Evolutionary conservation across 1,140 invertebrate species (phyloP).

Genomic region (Chlorops oryzae): DNA sequence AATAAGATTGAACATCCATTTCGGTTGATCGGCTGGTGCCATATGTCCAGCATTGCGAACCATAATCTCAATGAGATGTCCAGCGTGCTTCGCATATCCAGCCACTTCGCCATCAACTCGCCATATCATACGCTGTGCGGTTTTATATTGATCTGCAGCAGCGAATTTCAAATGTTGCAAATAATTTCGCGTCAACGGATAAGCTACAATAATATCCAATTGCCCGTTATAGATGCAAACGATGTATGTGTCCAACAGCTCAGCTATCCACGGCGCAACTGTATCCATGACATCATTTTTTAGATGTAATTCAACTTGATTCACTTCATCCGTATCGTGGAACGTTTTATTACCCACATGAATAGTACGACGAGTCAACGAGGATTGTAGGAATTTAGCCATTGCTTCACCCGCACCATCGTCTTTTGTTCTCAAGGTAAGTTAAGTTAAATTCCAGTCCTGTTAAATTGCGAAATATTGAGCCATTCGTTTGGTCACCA

Average conservation of each 20-base stretch:
- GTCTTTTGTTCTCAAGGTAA: constrained; percentile 58
- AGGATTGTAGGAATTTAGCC: constrained; percentile 55
- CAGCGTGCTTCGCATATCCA: constrained; percentile 68
- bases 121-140: constrained; percentile 62
- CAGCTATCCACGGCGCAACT: constrained; percentile 66
- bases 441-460: constrained; percentile 76
- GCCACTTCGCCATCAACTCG: constrained; percentile 63
- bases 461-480: constrained; percentile 71
- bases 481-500: constrained; percentile 59
- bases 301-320: constrained; percentile 61
- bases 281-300: constrained; percentile 77
- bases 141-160: constrained; percentile 59
- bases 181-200: constrained; percentile 69
- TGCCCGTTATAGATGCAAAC: constrained; percentile 76
- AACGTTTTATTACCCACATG: constrained; percentile 77
- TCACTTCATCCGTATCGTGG: constrained; percentile 50
- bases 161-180: constrained; percentile 63
- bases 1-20: constrained; percentile 70
- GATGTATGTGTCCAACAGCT: constrained; percentile 62
- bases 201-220: constrained; percentile 78
- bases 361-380: constrained; percentile 61
- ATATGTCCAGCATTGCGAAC: constrained; percentile 79
- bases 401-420: constrained; percentile 38
- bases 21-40: constrained; percentile 75
- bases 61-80: constrained; percentile 71